A percentile compares a stretch with the other conserved stretches of the same genome.
Evolutionary conservation across 2,113 vertebrate species (phyloP).

Genomic region (Aplodontia rufa): DNA sequence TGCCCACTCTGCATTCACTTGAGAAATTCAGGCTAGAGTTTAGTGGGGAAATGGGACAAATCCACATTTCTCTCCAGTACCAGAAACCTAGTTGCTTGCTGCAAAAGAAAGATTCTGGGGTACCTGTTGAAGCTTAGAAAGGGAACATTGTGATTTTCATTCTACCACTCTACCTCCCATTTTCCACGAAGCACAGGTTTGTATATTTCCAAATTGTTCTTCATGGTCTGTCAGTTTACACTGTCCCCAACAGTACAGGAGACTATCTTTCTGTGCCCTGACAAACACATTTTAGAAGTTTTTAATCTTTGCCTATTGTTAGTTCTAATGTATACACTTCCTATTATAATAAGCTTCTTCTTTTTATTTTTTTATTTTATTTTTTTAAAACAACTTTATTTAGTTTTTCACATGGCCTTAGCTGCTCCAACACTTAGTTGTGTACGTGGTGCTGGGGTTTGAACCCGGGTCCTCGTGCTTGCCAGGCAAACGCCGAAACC

Average conservation of each 20-base stretch:
- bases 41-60: constrained; percentile 1
- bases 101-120: neutral
- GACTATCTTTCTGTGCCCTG: neutral
- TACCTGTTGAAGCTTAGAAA: neutral
- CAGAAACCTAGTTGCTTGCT: neutral
- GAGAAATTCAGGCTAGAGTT: neutral
- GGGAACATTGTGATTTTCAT: neutral
- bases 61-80: neutral
- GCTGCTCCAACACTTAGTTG: too few species aligned
- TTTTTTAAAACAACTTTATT: too few species aligned
- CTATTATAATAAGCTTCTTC: neutral
- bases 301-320: constrained; percentile 3
- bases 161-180: neutral
- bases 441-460: too few species aligned
- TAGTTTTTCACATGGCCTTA: too few species aligned
- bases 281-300: neutral
- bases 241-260: neutral
- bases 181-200: neutral
- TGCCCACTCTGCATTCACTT: neutral
- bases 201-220: constrained; percentile 8
- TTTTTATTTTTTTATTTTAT: too few species aligned
- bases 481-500: too few species aligned
- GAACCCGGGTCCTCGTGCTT: too few species aligned
- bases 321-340: constrained; percentile 13
- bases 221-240: neutral